phyloP scores from a whole-genome alignment of 2,113 vertebrate genomes.

The Damaliscus lunatus region DNA sequence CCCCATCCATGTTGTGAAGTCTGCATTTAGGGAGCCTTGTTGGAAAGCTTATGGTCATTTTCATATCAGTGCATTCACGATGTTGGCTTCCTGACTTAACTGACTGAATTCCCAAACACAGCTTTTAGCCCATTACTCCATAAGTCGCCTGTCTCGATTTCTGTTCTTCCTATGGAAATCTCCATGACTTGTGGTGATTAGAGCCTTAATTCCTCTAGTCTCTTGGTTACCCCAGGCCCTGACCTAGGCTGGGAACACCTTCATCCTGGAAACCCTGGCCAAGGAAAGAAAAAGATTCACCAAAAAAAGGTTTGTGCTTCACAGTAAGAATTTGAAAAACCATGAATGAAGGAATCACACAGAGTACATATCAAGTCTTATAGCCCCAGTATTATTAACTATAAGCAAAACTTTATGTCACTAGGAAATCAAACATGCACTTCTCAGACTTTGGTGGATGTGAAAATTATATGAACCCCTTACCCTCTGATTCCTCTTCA shows the following conservation, averaged over 20 bases:
- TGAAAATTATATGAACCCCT: background rate
- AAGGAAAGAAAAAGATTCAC: background rate
- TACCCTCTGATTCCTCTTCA: background rate
- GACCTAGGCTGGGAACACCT: background rate
- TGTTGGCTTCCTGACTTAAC: background rate
- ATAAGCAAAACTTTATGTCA: background rate
- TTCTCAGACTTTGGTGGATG: background rate
- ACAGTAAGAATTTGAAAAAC: background rate
- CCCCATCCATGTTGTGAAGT: background rate
- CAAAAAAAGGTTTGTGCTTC: background rate
- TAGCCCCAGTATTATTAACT: background rate
- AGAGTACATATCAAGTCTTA: background rate
- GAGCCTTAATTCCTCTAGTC: background rate
- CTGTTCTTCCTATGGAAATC: background rate
- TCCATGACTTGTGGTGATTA: background rate
- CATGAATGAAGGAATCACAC: background rate
- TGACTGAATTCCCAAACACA: background rate
- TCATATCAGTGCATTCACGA: background rate
- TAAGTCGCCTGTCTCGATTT: background rate
- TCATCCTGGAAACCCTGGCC: background rate
- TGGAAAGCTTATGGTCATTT: background rate
- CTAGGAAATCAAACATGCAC: background rate
- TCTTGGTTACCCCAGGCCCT: background rate
- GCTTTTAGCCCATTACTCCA: background rate
- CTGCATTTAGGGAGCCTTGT: background rate